Base-by-base conservation (phyloP, 2,888 invertebrate genomes). In the Petrolisthes cinctipes region DNA sequence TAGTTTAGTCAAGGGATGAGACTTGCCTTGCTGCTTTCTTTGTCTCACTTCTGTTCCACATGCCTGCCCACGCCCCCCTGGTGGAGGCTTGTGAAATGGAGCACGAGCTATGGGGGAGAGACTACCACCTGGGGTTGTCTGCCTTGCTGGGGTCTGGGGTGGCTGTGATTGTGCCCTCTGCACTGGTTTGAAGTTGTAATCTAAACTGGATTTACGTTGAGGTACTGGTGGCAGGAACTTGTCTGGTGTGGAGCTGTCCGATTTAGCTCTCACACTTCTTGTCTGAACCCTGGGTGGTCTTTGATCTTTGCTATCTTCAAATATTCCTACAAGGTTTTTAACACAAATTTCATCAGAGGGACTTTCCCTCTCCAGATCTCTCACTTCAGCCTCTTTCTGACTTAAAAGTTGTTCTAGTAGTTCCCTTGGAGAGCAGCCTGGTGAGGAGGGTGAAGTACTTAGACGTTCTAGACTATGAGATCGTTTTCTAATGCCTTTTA, bases 201-300 rank as follows among this genome's bases (percentile, higher is more conserved):
- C 92, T 20, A 93, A 91, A 91, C 93, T 93, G 81, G 92, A 92
- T 89, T 92, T 92, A 89, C 92, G 91, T 87, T 91, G 91, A 82
- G 92, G 92, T 61, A 92, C 92, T 83, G 92, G 92, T n/a, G 93
- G 92, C 90, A 92, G 92, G 80, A 91, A 91, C 61, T 91, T 91
- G 95, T 9, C 89, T 37, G 88, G 88, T 51, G 88, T 88, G 56
- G 84, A 85, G 61, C 90, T 90, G 53, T 89, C 90, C 37, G 86
- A 86, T 56, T 88, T 87, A 14, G 89, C 86, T 81, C 89, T 80
- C 23, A 83, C 82, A 78, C 82, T 89, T 56, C 87, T 82, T 11
- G 82, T 87, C 23, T 89, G 83, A 68, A 87, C 81, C 51, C 66
- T 84, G 71, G 80, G 84, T 11, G 75, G 81, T 56, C 71, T 82